Conservation (phyloP, 2,113 vertebrate genomes). For the Gavia stellata region DNA sequence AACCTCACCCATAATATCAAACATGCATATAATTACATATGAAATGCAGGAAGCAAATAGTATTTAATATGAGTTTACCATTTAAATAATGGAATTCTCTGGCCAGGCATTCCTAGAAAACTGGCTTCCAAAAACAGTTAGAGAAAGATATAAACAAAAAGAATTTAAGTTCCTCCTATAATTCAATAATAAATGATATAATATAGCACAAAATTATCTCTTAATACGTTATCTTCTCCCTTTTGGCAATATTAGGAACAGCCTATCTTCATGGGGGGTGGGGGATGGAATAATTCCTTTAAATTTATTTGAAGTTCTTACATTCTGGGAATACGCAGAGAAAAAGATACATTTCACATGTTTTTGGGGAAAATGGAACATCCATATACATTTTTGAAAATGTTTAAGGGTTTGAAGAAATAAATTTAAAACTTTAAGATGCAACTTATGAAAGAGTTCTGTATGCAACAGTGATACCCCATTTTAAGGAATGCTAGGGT, state of each 20-base stretch:
- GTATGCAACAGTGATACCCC: background rate
- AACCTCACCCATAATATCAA: background rate
- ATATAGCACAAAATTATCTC: background rate
- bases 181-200: background rate
- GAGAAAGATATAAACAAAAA: background rate
- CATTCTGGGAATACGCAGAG: background rate
- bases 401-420: background rate
- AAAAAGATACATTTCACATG: background rate
- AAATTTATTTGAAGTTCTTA: background rate
- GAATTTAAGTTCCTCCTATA: background rate
- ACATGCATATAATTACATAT: background rate
- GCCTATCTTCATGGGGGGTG: background rate
- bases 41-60: slow-evolving; percentile 32
- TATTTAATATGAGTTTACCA: slow-evolving; percentile 4
- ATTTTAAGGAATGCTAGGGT: background rate
- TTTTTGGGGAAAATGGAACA: background rate
- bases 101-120: background rate
- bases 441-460: background rate
- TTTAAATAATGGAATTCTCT: background rate
- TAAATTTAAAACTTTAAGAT: background rate
- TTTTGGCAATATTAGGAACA: background rate
- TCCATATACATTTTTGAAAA: background rate
- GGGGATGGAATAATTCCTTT: background rate
- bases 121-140: background rate
- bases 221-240: background rate